Base-by-base conservation (phyloP, 2,797 vertebrate genomes). In the Paratrypauchen microcephalus region DNA sequence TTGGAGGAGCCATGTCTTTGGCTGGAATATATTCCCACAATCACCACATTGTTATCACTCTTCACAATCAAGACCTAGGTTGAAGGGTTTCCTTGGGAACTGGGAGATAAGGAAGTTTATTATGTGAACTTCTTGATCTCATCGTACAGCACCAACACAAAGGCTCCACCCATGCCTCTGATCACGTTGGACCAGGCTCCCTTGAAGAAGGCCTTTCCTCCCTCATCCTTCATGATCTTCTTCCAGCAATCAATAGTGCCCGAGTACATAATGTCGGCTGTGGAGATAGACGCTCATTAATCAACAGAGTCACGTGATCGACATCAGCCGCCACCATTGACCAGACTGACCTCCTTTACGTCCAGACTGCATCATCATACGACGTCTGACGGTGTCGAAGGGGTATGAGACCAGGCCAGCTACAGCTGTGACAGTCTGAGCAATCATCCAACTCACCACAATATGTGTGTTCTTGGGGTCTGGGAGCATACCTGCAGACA, bases 331-430 rank as follows among this genome's bases (percentile, higher is more conserved):
- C 5, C 24, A 13, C 18, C 4, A 0, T 0, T 2, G 39, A 28
- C 39, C 59, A 24, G 0, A 18, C 95, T 96, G 92, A 97, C 98
- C 97, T 95, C 95, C 95, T 94, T 96, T 99, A 76, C 98, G 95
- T 76, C 98, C 98, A 19, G 98, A 99, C 94, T 99, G 98, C 98
- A 99, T 99, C 98, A 99, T 99, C 98, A 99, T 99, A 88, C 98
- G 95, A 94, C 98, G 97, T 72, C 98, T 94, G 83, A 99, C 98
- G 0, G 98, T 99, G 91, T 99, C 98, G 54, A 99, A 99, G 62
- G 98, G 98, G 74, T 99, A 99, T 52, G 98, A 99, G 80, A 96
- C 84, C 63, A 99, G 82, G 55, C 98, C 98, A 0, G 98, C 94
- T 1, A 88, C 96, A 0, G 98, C 98, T 0, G 98, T 99, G 77